phyloP scores from a whole-genome alignment of 2,797 vertebrate genomes.

The Betta splendens region DNA sequence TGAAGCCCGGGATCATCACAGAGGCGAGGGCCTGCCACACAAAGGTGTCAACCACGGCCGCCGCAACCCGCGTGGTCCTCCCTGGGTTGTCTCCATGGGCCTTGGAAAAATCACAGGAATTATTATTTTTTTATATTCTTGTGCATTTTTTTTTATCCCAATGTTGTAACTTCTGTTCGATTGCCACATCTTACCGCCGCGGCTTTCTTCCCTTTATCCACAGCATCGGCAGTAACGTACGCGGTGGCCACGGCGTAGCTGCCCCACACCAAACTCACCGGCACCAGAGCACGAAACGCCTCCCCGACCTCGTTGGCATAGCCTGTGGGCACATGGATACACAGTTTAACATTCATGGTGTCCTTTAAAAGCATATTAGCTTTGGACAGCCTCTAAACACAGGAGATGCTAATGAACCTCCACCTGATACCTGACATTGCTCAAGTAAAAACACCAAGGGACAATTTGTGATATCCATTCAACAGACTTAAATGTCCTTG shows the following conservation, averaged over 20 bases:
- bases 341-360: constrained; percentile 10
- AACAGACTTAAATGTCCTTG: constrained; percentile 32
- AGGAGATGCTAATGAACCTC: neutral
- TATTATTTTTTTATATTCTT: too few relatives aligned
- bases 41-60: constrained; percentile 93
- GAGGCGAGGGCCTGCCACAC: constrained; percentile 96
- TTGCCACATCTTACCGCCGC: constrained; percentile 85
- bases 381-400: neutral
- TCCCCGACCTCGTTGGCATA: constrained; percentile 97
- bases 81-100: constrained; percentile 76
- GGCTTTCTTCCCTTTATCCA: constrained; percentile 93
- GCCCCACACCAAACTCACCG: constrained; percentile 87
- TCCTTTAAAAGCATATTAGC: constrained; percentile 11
- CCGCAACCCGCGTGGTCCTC: constrained; percentile 75
- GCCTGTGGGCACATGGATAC: constrained; percentile 75
- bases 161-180: too few relatives aligned
- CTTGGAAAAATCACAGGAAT: too few relatives aligned
- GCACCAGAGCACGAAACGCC: constrained; percentile 91
- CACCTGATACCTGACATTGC: neutral
- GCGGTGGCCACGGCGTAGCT: constrained; percentile 89
- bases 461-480: constrained; percentile 17
- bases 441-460: neutral
- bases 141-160: too few relatives aligned
- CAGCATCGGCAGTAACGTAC: constrained; percentile 92
- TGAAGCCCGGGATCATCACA: constrained; percentile 93